These are phyloP conservation scores for Forbesichthys agassizii DNA, from an alignment of 2,113 vertebrate species.

Conservation along the genomic window DNA sequence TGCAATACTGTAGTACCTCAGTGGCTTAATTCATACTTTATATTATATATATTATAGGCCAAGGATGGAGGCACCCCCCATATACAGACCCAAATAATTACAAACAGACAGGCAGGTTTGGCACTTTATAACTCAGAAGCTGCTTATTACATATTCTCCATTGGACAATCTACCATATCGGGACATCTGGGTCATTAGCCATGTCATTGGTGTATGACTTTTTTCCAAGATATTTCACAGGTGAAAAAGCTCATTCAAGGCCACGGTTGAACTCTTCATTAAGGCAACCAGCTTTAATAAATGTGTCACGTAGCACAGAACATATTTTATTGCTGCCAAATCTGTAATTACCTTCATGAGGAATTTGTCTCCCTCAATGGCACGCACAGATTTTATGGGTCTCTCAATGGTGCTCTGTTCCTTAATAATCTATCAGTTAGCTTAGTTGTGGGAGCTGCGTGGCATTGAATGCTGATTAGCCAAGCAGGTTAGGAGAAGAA, in stretches of 20 bases:
- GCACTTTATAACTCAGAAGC: too few species aligned
- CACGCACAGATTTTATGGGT: constrained; percentile 39
- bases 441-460: constrained; percentile 42
- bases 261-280: constrained; percentile 6
- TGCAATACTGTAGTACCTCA: too few species aligned
- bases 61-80: too few species aligned
- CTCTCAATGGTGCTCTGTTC: constrained; percentile 38
- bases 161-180: too few species aligned
- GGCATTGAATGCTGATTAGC: constrained; percentile 42
- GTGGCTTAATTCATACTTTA: too few species aligned
- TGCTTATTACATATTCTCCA: too few species aligned
- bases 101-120: too few species aligned
- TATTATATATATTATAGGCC: too few species aligned
- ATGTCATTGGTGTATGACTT: constrained; percentile 23
- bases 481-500: constrained; percentile 27
- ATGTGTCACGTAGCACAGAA: constrained; percentile 27
- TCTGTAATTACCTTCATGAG: constrained; percentile 51
- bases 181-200: constrained; percentile 8
- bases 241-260: background rate
- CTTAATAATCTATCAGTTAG: constrained; percentile 41
- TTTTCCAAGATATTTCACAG: constrained; percentile 14
- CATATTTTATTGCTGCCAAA: constrained; percentile 53
- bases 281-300: constrained; percentile 32
- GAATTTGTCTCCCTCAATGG: constrained; percentile 29
- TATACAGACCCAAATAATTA: too few species aligned